Evolutionary conservation across 2,888 invertebrate species (phyloP).

Genomic region (Pimpla rufipes): DNA sequence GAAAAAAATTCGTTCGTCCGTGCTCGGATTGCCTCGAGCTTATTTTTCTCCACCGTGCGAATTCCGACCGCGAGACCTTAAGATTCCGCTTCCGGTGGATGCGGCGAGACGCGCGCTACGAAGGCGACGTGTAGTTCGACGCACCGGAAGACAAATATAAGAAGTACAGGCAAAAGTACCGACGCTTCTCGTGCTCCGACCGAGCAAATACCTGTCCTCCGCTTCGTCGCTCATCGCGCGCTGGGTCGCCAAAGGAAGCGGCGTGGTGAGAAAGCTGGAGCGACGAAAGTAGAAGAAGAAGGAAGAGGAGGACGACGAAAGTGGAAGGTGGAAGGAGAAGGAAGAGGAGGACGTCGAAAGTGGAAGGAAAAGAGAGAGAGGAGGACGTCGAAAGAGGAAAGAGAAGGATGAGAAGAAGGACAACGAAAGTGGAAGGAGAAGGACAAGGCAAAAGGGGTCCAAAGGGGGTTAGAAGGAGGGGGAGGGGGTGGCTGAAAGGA

Average conservation of each 20-base stretch:
- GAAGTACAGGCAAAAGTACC: not conserved
- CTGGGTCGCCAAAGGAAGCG: slow-evolving; percentile 15
- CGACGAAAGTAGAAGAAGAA: not conserved
- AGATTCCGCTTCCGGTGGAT: not conserved
- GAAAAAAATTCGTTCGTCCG: too few relatives aligned
- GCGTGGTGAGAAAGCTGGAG: slow-evolving; percentile 1
- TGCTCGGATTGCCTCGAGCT: too few relatives aligned
- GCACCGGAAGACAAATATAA: slow-evolving; percentile 30
- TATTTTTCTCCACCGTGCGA: too few relatives aligned
- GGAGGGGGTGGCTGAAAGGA: not conserved
- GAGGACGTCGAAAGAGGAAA: too few relatives aligned
- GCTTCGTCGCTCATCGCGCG: not conserved
- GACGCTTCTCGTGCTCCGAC: not conserved
- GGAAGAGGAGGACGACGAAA: not conserved
- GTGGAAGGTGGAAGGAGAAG: not conserved
- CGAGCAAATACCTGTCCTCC: slow-evolving; percentile 28
- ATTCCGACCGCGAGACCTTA: not conserved
- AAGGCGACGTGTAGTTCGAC: not conserved
- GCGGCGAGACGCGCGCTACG: too few relatives aligned
- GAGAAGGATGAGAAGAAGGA: too few relatives aligned
- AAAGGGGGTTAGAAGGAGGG: not conserved
- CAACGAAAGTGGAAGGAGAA: not conserved
- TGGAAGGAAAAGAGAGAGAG: slow-evolving; percentile 31
- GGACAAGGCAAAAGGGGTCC: not conserved
- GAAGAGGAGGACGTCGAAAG: not conserved